A percentile compares a stretch with the other conserved stretches of the same genome.
Conservation (phyloP, 2,113 vertebrate genomes). For the Capreolus pygargus region DNA sequence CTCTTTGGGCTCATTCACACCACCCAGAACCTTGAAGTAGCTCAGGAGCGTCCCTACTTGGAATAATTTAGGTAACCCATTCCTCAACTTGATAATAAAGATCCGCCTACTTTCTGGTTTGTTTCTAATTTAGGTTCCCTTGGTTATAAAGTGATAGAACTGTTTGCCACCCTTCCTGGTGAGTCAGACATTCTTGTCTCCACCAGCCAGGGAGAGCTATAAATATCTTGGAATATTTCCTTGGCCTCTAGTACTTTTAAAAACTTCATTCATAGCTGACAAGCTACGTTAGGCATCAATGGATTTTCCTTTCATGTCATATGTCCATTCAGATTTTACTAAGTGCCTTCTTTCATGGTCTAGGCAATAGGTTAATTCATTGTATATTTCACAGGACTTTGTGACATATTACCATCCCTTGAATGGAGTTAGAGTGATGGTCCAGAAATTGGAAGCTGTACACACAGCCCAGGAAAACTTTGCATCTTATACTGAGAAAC, state of each 20-base stretch:
- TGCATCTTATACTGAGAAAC: neutral
- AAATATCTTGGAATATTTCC: constrained; percentile 42
- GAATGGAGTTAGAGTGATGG: neutral
- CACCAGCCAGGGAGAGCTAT: constrained; percentile 24
- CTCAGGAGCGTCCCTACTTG: neutral
- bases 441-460: neutral
- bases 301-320: neutral
- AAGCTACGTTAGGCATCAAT: neutral
- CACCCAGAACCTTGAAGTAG: neutral
- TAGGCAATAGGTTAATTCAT: neutral
- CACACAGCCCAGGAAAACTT: neutral
- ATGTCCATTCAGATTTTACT: neutral
- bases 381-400: neutral
- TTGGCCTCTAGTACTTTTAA: neutral
- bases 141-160: neutral
- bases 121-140: constrained; percentile 5
- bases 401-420: neutral
- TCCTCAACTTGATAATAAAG: neutral
- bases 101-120: neutral
- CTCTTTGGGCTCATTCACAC: neutral
- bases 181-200: constrained; percentile 39
- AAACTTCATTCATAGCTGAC: constrained; percentile 25
- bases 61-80: neutral
- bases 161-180: neutral
- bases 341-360: neutral